phyloP scores from a whole-genome alignment of 2,797 vertebrate species.

The Tadarida brasiliensis region DNA sequence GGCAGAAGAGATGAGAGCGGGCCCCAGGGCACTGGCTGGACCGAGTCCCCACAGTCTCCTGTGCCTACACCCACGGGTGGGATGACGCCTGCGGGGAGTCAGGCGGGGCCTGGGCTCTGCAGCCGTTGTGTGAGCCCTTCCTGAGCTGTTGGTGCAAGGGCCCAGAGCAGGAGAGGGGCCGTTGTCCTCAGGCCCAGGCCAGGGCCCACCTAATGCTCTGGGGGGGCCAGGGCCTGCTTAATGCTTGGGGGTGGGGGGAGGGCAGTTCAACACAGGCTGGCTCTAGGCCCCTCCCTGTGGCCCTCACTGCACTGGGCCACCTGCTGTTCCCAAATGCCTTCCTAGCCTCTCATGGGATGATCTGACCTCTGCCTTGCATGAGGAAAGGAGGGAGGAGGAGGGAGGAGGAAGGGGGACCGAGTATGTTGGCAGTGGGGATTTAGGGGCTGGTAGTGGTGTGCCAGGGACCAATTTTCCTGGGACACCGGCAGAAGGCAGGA shows the following conservation, averaged over 20 bases:
- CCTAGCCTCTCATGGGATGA: neutral
- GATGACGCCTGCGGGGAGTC: fast-evolving
- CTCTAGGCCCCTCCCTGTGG: neutral
- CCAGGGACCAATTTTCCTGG: neutral
- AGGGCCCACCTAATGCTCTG: neutral
- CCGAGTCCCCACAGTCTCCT: neutral
- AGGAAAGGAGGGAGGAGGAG: neutral
- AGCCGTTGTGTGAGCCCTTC: neutral
- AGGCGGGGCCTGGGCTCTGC: neutral
- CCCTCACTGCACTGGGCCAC: neutral
- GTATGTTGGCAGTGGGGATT: neutral
- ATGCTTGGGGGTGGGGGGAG: neutral
- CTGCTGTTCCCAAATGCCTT: neutral
- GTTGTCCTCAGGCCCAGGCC: neutral
- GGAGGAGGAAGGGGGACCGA: neutral
- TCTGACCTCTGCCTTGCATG: neutral
- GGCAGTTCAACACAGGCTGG: neutral
- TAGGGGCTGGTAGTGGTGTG: neutral
- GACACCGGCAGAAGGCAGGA: neutral
- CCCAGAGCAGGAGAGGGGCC: neutral
- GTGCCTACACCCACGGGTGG: too few species aligned
- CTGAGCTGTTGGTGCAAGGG: neutral
- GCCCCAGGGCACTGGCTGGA: neutral
- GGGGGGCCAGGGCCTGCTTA: too few species aligned
- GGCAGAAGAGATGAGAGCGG: neutral